A percentile compares a stretch with the other conserved stretches of the same genome.
These are phyloP conservation scores for Eilema depressum DNA, from an alignment of 2,888 invertebrate genomes.

Conservation along the genomic window DNA sequence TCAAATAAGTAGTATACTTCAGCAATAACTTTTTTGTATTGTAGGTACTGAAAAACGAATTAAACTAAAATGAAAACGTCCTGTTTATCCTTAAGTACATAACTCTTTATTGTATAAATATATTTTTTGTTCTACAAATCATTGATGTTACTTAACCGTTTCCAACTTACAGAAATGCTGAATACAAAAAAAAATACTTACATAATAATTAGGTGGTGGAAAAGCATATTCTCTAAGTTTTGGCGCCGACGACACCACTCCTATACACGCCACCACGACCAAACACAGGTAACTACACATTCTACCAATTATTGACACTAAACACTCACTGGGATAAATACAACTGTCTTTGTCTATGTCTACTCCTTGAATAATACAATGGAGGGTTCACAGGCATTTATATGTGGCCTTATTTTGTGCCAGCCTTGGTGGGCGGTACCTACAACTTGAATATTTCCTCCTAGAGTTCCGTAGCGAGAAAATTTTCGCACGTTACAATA, in stretches of 20 bases:
- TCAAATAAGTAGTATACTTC: too few species aligned
- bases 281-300: conserved; percentile 71
- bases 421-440: conserved; percentile 75
- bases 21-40: too few species aligned
- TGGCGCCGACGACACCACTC: conserved; percentile 63
- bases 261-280: conserved; percentile 61
- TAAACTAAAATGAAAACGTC: too few species aligned
- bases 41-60: too few species aligned
- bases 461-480: conserved; percentile 64
- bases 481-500: conserved; percentile 77
- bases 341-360: conserved; percentile 65
- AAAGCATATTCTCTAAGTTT: conserved; percentile 54
- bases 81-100: too few species aligned
- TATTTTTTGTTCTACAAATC: too few species aligned
- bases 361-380: conserved; percentile 75
- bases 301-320: conserved; percentile 42
- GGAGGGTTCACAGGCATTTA: conserved; percentile 80
- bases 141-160: not conserved
- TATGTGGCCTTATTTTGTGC: conserved; percentile 81
- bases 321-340: conserved; percentile 50
- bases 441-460: conserved; percentile 78
- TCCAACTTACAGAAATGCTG: not conserved
- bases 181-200: not conserved
- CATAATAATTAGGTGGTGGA: conserved; percentile 18
- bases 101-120: too few species aligned